phyloP scores from a whole-genome alignment of 2,888 invertebrate species.

The Matsumyia berberina region DNA sequence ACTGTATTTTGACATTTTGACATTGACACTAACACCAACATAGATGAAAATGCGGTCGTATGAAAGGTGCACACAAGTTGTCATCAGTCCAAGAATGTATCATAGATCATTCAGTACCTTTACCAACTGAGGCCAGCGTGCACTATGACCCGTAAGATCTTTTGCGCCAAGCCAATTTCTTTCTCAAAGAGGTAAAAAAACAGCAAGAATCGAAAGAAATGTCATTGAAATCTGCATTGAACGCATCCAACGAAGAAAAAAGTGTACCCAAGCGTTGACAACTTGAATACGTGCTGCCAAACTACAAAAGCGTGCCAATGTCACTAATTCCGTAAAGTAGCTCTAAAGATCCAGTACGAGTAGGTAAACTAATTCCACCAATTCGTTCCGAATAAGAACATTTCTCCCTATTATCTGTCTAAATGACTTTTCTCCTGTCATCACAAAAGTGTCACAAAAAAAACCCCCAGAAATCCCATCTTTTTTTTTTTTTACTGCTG shows the following conservation, averaged over 20 bases:
- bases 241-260: background rate
- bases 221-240: too few relatives aligned
- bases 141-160: too few relatives aligned
- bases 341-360: conserved; percentile 25
- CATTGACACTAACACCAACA: too few relatives aligned
- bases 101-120: too few relatives aligned
- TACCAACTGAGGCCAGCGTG: too few relatives aligned
- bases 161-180: too few relatives aligned
- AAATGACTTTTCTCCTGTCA: conserved; percentile 33
- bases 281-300: background rate
- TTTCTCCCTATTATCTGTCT: conserved; percentile 31
- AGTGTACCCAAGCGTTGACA: background rate
- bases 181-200: too few relatives aligned
- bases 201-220: too few relatives aligned
- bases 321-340: background rate
- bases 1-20: too few relatives aligned
- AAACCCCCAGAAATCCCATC: background rate
- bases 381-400: background rate
- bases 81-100: too few relatives aligned
- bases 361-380: conserved; percentile 3
- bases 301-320: background rate
- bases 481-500: background rate
- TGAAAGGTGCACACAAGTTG: too few relatives aligned
- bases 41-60: too few relatives aligned
- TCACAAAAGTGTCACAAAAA: conserved; percentile 16